Base-by-base conservation (phyloP, 2,888 invertebrate genomes). In the Drosophila rubida region DNA sequence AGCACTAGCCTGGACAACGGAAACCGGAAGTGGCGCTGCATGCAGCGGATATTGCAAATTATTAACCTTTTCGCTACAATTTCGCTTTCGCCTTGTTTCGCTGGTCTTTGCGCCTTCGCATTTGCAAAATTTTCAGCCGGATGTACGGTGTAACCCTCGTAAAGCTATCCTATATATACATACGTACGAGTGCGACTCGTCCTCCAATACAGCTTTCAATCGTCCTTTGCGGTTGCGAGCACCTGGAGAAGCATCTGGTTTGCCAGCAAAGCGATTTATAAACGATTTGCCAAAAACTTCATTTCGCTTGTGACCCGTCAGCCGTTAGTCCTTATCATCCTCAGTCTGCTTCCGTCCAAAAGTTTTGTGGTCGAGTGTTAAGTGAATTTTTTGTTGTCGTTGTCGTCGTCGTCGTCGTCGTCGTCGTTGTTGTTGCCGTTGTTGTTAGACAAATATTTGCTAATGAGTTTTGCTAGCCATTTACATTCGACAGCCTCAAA, bases 31-130 rank as follows among this genome's bases (percentile, higher is more conserved):
- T 69, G 83, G 83, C 69, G 76, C 86, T 68, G 78, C 76, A 74
- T 82, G 75, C 77, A 80, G 69, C 87, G 89, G 86, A 87, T 89
- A 86, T 86, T 80, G 77, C 86, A 77, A 88, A 89, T 89, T 89
- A 89, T 88, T 86, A 86, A 87, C 74, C 89, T 71, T 81, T 78
- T 71, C 48, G 87, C 76, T 44, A 62, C 68, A 71, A 75, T 76
- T 74, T 68, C 62, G 67, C 30, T 30, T 16, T 27, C 41, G n/a
- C 4, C n/a, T n/a, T 39, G 51, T 51, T 41, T 37, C 30, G 14
- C 3, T 30, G 27, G 19, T 19, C 19, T 19, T 63, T 74, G 13
- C 62, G 55, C 45, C 32, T 30, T 60, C 51, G 16, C 30, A 49
- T 54, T 48, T 37, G 66, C 72, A 51, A 50, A 45, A 45, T 68